Percentiles rank a stretch among this genome's conserved stretches.
Conservation (phyloP, 1,140 invertebrate genomes). For the Lepidurus packardi region DNA sequence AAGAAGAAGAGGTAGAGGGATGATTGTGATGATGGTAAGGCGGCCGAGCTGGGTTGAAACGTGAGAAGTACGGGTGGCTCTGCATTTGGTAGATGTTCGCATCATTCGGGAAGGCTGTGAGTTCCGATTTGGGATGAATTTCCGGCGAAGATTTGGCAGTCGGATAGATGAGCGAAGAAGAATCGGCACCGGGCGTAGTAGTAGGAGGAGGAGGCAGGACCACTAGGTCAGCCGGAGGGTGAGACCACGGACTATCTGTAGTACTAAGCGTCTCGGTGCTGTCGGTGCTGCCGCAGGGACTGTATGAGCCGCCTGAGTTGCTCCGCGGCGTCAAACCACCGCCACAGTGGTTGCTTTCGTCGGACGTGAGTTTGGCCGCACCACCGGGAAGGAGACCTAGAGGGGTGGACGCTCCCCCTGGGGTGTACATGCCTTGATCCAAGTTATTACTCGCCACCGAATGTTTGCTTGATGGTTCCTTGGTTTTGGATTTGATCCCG, state of each 20-base stretch:
- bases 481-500: background rate
- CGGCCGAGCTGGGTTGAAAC: background rate
- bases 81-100: background rate
- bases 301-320: background rate
- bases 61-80: background rate
- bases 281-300: background rate
- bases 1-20: background rate
- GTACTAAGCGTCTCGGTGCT: slow-evolving; percentile 4
- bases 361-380: background rate
- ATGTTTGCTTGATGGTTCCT: background rate
- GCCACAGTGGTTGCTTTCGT: background rate
- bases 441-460: background rate
- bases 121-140: background rate
- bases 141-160: background rate
- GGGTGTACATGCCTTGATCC: too few species aligned
- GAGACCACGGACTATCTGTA: background rate
- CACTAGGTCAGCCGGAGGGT: background rate
- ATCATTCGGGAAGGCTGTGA: background rate
- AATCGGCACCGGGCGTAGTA: background rate
- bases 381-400: background rate
- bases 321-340: background rate
- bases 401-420: background rate
- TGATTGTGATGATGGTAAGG: background rate
- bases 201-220: background rate
- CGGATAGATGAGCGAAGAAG: background rate